A percentile compares a stretch with the other conserved stretches of the same genome.
Evolutionary conservation across 2,797 vertebrate genomes (phyloP).

Genomic region (Octomys mimax): DNA sequence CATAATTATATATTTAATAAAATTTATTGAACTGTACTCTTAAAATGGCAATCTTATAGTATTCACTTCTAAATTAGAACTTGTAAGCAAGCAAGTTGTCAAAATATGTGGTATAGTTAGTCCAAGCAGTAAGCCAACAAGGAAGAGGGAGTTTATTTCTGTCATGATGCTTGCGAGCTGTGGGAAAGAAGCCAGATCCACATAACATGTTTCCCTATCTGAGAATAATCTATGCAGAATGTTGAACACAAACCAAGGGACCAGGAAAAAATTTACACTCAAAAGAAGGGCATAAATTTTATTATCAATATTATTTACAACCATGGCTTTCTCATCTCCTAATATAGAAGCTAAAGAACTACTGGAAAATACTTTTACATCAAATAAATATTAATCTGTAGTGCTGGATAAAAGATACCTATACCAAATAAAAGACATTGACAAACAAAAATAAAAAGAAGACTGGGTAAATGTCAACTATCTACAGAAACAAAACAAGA

Average conservation of each 20-base stretch:
- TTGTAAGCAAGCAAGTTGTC: neutral
- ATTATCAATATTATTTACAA: neutral
- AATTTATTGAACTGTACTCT: neutral
- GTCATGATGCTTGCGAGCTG: neutral
- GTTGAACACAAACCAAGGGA: neutral
- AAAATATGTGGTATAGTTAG: neutral
- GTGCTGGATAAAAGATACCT: neutral
- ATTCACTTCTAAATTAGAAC: neutral
- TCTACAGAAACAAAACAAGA: neutral
- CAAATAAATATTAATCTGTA: neutral
- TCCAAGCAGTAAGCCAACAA: neutral
- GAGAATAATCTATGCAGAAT: neutral
- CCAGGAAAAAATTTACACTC: neutral
- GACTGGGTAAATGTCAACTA: neutral
- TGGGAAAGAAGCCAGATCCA: neutral
- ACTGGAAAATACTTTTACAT: neutral
- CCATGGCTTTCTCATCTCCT: neutral
- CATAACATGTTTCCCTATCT: neutral
- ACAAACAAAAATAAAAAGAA: constrained; percentile 2
- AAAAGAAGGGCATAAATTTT: neutral
- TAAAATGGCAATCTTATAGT: neutral
- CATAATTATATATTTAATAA: neutral
- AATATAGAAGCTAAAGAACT: neutral
- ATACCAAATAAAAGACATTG: neutral
- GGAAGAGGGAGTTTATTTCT: neutral